Evolutionary conservation across 2,113 vertebrate species (phyloP).

Genomic region (Gambusia holbrooki): DNA sequence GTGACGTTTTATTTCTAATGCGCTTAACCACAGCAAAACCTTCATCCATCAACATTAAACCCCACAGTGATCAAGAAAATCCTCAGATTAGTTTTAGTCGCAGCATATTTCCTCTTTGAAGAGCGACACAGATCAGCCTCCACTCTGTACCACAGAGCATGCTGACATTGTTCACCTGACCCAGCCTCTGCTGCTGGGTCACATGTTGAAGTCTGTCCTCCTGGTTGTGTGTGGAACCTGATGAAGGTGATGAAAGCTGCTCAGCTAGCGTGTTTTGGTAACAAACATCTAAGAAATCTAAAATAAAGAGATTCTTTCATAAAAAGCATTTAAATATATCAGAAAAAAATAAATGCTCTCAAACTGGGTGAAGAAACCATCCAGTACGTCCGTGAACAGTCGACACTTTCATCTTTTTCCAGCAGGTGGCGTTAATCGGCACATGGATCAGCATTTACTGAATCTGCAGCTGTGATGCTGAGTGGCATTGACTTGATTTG

Average conservation of each 20-base stretch:
- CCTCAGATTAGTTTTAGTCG: not conserved
- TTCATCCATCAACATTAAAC: not conserved
- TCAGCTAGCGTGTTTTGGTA: not conserved
- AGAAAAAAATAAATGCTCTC: not conserved
- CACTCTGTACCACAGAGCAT: not conserved
- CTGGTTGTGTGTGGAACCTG: not conserved
- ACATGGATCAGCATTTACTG: conserved; percentile 3
- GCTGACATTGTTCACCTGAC: not conserved
- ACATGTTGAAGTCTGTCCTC: not conserved
- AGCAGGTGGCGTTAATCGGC: not conserved
- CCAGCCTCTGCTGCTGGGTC: not conserved
- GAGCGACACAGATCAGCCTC: not conserved
- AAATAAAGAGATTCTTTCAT: not conserved
- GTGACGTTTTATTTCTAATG: not conserved
- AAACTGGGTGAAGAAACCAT: not conserved
- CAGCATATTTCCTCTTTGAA: not conserved
- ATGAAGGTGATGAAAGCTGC: not conserved
- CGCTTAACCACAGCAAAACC: not conserved
- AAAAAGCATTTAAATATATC: not conserved
- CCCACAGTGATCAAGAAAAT: not conserved
- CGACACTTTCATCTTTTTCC: not conserved
- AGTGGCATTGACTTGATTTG: not conserved
- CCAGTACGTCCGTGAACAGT: not conserved
- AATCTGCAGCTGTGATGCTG: conserved; percentile 6
- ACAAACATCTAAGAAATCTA: not conserved